Percentiles rank a stretch among this genome's conserved stretches.
These are phyloP conservation scores for Oreocharis arfaki DNA, from an alignment of 2,113 vertebrate species.

Conservation along the genomic window DNA sequence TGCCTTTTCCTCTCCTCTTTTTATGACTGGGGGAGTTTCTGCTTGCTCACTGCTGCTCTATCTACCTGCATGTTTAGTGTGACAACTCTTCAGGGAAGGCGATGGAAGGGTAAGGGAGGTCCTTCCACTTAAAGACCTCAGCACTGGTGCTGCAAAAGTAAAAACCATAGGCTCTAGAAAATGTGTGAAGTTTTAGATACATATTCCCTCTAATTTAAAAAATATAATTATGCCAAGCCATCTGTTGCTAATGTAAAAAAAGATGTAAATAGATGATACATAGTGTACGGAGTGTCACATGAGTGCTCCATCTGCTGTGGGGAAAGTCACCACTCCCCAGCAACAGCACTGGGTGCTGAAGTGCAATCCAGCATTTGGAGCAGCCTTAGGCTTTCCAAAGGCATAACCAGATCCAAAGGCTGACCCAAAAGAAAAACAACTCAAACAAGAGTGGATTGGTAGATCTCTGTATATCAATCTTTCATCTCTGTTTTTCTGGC, in stretches of 20 bases:
- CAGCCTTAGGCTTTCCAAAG: not conserved
- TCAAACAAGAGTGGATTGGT: not conserved
- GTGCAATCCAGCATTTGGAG: not conserved
- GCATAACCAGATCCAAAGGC: not conserved
- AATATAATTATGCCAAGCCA: constrained; percentile 59
- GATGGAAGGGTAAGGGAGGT: not conserved
- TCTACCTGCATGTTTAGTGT: not conserved
- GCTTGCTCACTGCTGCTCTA: not conserved
- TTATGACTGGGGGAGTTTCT: not conserved
- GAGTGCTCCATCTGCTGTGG: constrained; percentile 64
- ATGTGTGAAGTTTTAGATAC: constrained; percentile 24
- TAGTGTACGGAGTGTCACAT: constrained; percentile 58
- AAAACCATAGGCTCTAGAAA: constrained; percentile 7
- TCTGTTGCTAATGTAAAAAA: constrained; percentile 70
- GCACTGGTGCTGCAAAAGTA: not conserved
- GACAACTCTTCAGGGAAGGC: not conserved
- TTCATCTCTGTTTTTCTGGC: not conserved
- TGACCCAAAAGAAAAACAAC: not conserved
- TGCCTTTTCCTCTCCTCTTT: not conserved
- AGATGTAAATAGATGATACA: constrained; percentile 72
- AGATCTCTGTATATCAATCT: not conserved
- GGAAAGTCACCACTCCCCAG: constrained; percentile 47
- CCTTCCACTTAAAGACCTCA: not conserved
- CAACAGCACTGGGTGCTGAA: constrained; percentile 17
- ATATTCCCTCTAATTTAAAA: constrained; percentile 33